phyloP scores from a whole-genome alignment of 1,140 invertebrate species.

The Helicorthomorpha holstii region DNA sequence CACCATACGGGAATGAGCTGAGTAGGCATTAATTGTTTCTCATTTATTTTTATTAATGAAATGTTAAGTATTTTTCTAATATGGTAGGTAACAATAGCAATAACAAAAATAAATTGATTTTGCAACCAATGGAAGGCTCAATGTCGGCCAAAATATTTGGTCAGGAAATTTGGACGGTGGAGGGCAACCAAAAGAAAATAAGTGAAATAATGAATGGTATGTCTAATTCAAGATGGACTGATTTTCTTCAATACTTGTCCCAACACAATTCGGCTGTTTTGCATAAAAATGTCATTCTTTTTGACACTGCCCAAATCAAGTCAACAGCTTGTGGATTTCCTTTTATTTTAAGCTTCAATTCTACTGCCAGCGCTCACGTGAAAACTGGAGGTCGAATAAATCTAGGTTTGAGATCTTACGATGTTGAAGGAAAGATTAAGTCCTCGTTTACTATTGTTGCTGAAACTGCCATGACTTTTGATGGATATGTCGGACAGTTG shows the following conservation, averaged over 20 bases:
- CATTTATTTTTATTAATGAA: too few species aligned
- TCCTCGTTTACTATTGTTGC: background rate
- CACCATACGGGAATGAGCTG: too few species aligned
- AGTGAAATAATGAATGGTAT: conserved; percentile 13
- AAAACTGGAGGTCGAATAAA: conserved; percentile 34
- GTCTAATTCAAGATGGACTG: conserved; percentile 15
- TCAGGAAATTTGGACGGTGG: conserved; percentile 25
- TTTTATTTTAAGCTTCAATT: conserved; percentile 60
- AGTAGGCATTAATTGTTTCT: too few species aligned
- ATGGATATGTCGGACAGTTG: background rate
- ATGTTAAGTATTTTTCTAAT: conserved; percentile 6
- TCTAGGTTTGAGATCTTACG: conserved; percentile 15
- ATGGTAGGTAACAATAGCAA: background rate
- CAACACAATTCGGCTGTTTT: conserved; percentile 18
- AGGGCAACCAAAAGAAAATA: too few species aligned
- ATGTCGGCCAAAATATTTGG: conserved; percentile 25
- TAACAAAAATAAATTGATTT: conserved; percentile 9
- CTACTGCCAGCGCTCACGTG: conserved; percentile 63
- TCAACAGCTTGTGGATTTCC: conserved; percentile 68
- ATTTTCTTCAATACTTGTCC: conserved; percentile 20
- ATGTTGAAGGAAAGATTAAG: background rate
- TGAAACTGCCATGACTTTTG: background rate
- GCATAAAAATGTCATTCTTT: conserved; percentile 49
- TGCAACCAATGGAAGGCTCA: conserved; percentile 10
- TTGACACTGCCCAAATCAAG: conserved; percentile 68